Base-by-base conservation (phyloP, 2,113 vertebrate species). In the Forbesichthys agassizii region DNA sequence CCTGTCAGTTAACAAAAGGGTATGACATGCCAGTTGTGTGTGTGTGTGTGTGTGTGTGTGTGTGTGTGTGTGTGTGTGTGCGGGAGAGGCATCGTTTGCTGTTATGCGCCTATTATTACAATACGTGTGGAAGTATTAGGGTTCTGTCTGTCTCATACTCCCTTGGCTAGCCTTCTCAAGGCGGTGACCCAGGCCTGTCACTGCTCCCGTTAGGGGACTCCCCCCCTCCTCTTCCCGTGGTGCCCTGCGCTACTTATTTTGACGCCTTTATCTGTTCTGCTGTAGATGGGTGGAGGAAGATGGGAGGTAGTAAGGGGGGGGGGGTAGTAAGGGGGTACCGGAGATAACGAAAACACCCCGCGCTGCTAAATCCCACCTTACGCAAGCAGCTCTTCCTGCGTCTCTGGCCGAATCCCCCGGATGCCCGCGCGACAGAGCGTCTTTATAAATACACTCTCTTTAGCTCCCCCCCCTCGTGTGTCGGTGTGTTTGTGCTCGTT, bases 161-260 rank as follows among this genome's bases (percentile, higher is more conserved):
- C 33, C 14, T 10, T 55, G 49, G 27, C 62, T 68, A 33, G 65
- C 20, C 76, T 69, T 70, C 11, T 71, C 68, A 71, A 69, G 66
- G 78, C 75, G 61, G 53, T 88, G 88, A 89, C 88, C 86, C 84
- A 84, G 36, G 78, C 81, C 79, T 87, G 87, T 90, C 86, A 87
- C 83, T 87, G 87, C 75, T 80, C 71, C 84, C 84, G 77, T 88
- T 88, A 48, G 36, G 86, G 82, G 84, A 88, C 68, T 48, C 16
- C 65, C 5, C 52, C 67, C 14, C 83, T 69, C 5, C 52, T 65
- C 14, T 81, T 69, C 75, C 88, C 84, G 84, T 65, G 47, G 81
- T 83, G 87, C 75, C 67, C 60, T 76, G 67, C 74, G 27, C 66
- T 82, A 68, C 68, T 81, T 87, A 84, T 89, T 88, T 87, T 73